Evolutionary conservation across 2,888 invertebrate species (phyloP), one percentile per base, ranked within the genome.

Genomic region (Anodontia alba): DNA sequence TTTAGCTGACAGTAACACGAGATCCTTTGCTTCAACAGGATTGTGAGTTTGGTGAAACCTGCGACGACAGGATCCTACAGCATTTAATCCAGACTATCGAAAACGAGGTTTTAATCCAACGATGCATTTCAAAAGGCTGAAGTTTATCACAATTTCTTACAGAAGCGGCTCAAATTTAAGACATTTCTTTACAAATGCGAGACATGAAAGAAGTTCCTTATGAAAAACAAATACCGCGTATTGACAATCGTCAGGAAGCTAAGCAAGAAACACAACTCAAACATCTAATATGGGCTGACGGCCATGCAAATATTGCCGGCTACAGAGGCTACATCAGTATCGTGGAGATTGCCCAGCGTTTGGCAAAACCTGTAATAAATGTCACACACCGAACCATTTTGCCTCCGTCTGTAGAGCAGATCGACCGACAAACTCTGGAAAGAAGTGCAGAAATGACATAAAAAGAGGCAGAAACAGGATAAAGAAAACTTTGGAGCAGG

Each of bases 351-450:
- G 67, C 29, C 42, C 67, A 36, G 67, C 67, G 7, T 67, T 36
- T 36, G 67, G 67, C n/a, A 67, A 67, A n/a, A 67, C 42, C 8
- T 67, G 67, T 36, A n/a, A 33, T 36, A 36, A 36, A 67, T 67
- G 67, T 23, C 67, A 67, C 10, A 67, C 33, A 20, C 42, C 42
- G 8, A 36, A 36, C 29, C 67, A 67, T 42, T 67, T 67, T 67
- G 67, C 36, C 8, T 36, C 36, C 5, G 67, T 67, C 17, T 67
- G 67, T 42, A 7, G 67, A 67, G 36, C 67, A 20, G 42, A 42
- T 23, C 33, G n/a, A 67, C n/a, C n/a, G 7, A 67, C 5, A 20
- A 67, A 67, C n/a, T 12, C 36, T 15, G n/a, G 36, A 26, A 67
- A 67, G 8, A 57, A 29, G 29, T 26, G 29, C 20, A 57, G 20